These are phyloP conservation scores for Odontesthes bonariensis DNA, from an alignment of 2,113 vertebrate species.

Conservation along the genomic window DNA sequence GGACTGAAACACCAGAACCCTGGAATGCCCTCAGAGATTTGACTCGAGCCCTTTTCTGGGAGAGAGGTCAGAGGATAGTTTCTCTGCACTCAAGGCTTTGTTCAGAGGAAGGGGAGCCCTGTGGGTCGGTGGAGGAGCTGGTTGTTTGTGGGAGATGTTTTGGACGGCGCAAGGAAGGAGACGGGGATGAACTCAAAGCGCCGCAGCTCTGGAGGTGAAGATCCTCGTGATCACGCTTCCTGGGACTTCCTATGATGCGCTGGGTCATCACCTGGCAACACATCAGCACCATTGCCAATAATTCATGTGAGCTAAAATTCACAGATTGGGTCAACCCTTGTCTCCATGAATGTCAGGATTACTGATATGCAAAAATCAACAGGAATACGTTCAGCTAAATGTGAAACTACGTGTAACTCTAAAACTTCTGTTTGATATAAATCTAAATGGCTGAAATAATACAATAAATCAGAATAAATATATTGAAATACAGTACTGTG, in stretches of 20 bases:
- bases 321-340: background rate
- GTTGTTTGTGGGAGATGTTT: conserved; percentile 56
- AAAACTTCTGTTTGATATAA: too few species aligned
- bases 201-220: conserved; percentile 94
- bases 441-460: too few species aligned
- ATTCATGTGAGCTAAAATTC: background rate
- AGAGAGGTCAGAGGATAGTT: conserved; percentile 84
- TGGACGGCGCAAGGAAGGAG: conserved; percentile 75
- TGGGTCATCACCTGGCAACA: conserved; percentile 85
- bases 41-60: conserved; percentile 49
- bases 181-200: conserved; percentile 87
- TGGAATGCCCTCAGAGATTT: conserved; percentile 56
- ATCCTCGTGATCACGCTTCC: conserved; percentile 83
- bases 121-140: conserved; percentile 53
- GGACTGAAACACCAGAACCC: conserved; percentile 37
- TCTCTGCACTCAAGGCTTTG: conserved; percentile 85
- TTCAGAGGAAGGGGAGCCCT: conserved; percentile 63
- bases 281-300: background rate
- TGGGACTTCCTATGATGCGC: conserved; percentile 74
- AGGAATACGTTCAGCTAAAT: too few species aligned
- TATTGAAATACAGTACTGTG: too few species aligned
- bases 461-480: too few species aligned
- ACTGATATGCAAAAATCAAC: too few species aligned
- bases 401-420: too few species aligned
- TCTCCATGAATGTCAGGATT: background rate